These are phyloP conservation scores for Zenarchopterus dispar DNA, from an alignment of 2,797 vertebrate species.

Conservation along the genomic window DNA sequence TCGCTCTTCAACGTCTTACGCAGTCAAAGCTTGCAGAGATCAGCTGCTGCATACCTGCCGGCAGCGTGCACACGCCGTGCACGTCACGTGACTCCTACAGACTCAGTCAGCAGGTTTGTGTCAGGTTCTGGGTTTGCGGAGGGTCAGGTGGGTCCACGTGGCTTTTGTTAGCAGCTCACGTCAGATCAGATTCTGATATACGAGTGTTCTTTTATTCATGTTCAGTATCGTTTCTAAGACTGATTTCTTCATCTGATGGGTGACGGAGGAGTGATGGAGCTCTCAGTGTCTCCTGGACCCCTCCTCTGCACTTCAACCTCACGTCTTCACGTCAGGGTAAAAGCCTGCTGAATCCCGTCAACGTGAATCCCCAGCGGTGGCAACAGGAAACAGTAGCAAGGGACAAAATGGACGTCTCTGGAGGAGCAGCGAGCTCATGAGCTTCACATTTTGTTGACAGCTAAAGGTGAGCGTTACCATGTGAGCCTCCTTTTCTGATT, in stretches of 20 bases:
- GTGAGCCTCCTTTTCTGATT: conserved; percentile 45
- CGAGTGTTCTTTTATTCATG: too few species aligned
- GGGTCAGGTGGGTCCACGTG: background rate
- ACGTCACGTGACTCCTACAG: conserved; percentile 39
- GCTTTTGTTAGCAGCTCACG: conserved; percentile 15
- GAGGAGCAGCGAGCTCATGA: conserved; percentile 44
- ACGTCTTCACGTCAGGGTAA: conserved; percentile 42
- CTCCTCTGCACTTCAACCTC: conserved; percentile 36
- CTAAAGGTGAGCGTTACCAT: conserved; percentile 52
- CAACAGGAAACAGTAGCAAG: conserved; percentile 61
- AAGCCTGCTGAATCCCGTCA: conserved; percentile 8
- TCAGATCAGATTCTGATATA: conserved; percentile 27
- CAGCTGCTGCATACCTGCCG: conserved; percentile 69
- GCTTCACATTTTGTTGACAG: conserved; percentile 71
- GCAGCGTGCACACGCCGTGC: conserved; percentile 59
- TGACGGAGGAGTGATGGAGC: too few species aligned
- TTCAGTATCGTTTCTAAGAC: too few species aligned
- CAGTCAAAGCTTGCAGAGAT: conserved; percentile 49
- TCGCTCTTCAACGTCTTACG: conserved; percentile 7
- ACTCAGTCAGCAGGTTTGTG: conserved; percentile 20
- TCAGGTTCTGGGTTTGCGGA: conserved; percentile 23
- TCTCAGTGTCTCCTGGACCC: conserved; percentile 27
- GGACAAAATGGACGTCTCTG: background rate
- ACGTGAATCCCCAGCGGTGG: conserved; percentile 62
- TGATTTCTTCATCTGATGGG: too few species aligned